Evolutionary conservation across 2,113 vertebrate genomes (phyloP).

Genomic region (Corydoras maculifer): DNA sequence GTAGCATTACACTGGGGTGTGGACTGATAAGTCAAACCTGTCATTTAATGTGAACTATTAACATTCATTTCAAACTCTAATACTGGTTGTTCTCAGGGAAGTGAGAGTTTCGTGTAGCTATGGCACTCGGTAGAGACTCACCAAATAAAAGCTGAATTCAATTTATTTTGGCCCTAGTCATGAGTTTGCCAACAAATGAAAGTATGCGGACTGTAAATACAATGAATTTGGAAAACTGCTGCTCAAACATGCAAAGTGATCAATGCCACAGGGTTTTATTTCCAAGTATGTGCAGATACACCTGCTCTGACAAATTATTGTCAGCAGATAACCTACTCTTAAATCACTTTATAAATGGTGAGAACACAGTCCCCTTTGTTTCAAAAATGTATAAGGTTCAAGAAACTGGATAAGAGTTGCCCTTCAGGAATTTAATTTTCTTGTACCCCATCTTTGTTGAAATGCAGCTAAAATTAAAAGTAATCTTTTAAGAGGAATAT

Average conservation of each 20-base stretch:
- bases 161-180: conserved; percentile 16
- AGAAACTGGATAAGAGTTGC: conserved; percentile 27
- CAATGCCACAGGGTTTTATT: conserved; percentile 46
- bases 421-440: conserved; percentile 32
- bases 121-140: neutral
- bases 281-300: conserved; percentile 42
- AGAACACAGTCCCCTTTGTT: conserved; percentile 50
- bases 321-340: conserved; percentile 44
- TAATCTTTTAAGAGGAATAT: too few species aligned
- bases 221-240: conserved; percentile 24
- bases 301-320: conserved; percentile 45
- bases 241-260: conserved; percentile 34
- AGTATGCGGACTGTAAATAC: conserved; percentile 24
- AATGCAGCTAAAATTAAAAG: conserved; percentile 16
- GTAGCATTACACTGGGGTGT: neutral
- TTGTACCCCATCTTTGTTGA: conserved; percentile 25
- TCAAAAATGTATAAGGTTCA: conserved; percentile 21
- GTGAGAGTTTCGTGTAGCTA: conserved; percentile 4
- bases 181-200: conserved; percentile 27
- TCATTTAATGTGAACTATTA: conserved; percentile 12
- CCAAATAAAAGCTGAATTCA: conserved; percentile 25
- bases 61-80: neutral
- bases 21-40: conserved; percentile 1
- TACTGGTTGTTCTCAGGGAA: neutral
- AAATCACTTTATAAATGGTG: conserved; percentile 37